Percentiles rank a stretch among this genome's conserved stretches.
Evolutionary conservation across 2,113 vertebrate species (phyloP).

Genomic region (Theristicus caerulescens): DNA sequence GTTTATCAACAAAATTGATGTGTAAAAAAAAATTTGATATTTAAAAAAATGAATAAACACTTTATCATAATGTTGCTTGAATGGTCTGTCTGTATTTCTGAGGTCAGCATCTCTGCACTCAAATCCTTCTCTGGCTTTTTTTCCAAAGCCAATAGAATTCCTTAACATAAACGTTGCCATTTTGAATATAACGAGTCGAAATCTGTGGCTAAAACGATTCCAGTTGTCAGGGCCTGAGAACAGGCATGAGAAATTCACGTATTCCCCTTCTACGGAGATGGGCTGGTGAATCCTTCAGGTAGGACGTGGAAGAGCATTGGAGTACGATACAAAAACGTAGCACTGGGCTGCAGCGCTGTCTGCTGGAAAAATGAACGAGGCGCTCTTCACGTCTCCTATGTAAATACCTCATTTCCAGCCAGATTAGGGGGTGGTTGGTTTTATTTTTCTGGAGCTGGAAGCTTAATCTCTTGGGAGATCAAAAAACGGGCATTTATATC

Average conservation of each 20-base stretch:
- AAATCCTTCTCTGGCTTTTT: neutral
- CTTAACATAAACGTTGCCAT: neutral
- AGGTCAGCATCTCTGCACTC: neutral
- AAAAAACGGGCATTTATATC: neutral
- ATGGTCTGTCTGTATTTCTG: constrained; percentile 13
- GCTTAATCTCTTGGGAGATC: neutral
- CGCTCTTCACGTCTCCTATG: neutral
- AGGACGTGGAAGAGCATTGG: neutral
- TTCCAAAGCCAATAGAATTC: neutral
- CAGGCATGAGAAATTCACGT: neutral
- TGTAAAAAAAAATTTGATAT: constrained; percentile 68
- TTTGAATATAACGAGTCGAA: neutral
- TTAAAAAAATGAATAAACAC: constrained; percentile 60
- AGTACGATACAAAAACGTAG: rapidly evolving
- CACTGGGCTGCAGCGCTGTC: neutral
- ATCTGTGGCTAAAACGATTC: neutral
- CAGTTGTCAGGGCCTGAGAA: neutral
- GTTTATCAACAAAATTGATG: constrained; percentile 54
- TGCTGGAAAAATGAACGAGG: neutral
- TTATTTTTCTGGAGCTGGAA: neutral
- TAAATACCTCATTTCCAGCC: neutral
- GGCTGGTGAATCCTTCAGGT: neutral
- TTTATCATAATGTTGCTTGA: constrained; percentile 55
- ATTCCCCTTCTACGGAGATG: neutral
- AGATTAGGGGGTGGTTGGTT: neutral